Conservation (phyloP, 2,797 vertebrate genomes). For the Betta splendens region DNA sequence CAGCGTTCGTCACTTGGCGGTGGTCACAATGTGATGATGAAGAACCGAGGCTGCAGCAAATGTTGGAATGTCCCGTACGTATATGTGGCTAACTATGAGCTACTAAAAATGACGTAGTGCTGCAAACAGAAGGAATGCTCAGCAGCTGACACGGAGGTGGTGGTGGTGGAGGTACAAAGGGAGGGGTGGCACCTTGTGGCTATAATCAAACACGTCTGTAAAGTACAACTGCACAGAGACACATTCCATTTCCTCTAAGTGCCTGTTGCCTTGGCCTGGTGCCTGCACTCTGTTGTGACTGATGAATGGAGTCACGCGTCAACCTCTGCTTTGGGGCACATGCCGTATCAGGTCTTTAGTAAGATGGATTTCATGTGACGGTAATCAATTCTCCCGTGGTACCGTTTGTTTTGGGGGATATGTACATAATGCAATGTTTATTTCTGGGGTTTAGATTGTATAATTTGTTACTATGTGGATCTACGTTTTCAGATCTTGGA, state of each 20-base stretch:
- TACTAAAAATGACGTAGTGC: not conserved
- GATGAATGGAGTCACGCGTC: conserved; percentile 17
- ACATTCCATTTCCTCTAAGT: not conserved
- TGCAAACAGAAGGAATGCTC: not conserved
- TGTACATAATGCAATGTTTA: not conserved
- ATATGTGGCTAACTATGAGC: not conserved
- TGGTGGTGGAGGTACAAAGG: fast-evolving
- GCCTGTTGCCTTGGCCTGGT: conserved; percentile 27
- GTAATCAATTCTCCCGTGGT: not conserved
- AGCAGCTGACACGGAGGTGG: no score
- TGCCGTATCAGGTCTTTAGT: not conserved
- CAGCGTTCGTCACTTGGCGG: no score
- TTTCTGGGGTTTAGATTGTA: no score
- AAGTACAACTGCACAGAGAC: not conserved
- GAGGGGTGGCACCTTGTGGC: not conserved
- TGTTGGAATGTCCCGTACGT: not conserved
- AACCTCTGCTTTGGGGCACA: conserved; percentile 8
- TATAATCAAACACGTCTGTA: not conserved
- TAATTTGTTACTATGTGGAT: no score
- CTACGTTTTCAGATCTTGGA: no score
- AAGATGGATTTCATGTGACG: not conserved
- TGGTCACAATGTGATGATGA: no score
- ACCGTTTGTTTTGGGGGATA: not conserved
- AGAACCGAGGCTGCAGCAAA: not conserved
- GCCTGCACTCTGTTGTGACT: conserved; percentile 3